Percentiles rank a stretch among this genome's conserved stretches.
Evolutionary conservation across 2,113 vertebrate genomes (phyloP).

Genomic region (Corythornis vintsioides): DNA sequence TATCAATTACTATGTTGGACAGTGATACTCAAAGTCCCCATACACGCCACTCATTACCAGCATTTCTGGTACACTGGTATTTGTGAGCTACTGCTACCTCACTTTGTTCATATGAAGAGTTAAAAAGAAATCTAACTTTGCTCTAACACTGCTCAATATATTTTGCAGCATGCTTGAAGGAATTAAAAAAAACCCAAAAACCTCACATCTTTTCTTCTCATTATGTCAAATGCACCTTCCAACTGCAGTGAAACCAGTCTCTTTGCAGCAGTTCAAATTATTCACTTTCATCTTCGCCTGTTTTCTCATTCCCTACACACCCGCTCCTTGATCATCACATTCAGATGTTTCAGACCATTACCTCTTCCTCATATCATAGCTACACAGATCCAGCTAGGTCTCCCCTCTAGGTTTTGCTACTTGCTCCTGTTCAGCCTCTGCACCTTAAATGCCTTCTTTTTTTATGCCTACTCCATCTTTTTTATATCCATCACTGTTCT

Average conservation of each 20-base stretch:
- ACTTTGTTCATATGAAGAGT: neutral
- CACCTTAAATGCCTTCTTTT: neutral
- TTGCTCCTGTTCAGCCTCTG: constrained; percentile 13
- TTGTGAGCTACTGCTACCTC: neutral
- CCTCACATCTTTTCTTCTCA: neutral
- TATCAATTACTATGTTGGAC: neutral
- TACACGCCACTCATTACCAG: neutral
- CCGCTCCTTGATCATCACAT: neutral
- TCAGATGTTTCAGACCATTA: constrained; percentile 42
- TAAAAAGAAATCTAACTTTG: neutral
- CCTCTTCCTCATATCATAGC: constrained; percentile 22
- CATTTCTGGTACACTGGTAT: neutral
- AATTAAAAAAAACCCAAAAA: neutral
- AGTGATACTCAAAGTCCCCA: neutral
- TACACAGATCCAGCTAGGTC: constrained; percentile 29
- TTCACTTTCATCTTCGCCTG: constrained; percentile 7
- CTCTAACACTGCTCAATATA: neutral
- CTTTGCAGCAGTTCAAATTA: neutral
- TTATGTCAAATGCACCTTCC: constrained; percentile 18
- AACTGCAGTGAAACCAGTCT: neutral
- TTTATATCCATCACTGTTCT: neutral
- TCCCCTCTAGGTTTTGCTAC: constrained; percentile 22
- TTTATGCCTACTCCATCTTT: neutral
- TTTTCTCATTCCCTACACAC: constrained; percentile 19
- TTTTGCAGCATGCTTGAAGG: neutral